Conservation (phyloP, 2,113 vertebrate species). For the Coturnix japonica region DNA sequence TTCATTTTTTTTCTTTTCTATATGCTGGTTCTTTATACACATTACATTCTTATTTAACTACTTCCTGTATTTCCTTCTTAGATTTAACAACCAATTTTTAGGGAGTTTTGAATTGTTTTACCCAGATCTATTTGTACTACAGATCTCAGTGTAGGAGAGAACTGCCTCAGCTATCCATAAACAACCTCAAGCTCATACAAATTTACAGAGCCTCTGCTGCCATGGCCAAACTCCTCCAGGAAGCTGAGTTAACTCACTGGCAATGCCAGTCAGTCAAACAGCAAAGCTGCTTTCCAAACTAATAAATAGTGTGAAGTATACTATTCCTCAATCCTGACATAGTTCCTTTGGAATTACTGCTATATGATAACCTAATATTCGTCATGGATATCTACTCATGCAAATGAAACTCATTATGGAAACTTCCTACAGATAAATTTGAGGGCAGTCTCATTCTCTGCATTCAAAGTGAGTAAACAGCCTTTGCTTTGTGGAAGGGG, state of each 20-base stretch:
- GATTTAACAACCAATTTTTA: neutral
- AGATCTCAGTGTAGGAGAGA: neutral
- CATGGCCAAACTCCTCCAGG: neutral
- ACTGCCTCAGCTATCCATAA: neutral
- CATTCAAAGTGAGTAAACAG: neutral
- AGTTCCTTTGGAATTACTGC: neutral
- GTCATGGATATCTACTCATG: neutral
- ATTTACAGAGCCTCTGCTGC: neutral
- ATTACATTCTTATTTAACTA: neutral
- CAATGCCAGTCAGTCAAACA: neutral
- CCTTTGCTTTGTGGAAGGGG: neutral
- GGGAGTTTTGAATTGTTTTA: neutral
- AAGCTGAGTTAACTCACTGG: neutral
- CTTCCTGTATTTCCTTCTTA: neutral
- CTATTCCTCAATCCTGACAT: neutral
- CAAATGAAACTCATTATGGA: neutral
- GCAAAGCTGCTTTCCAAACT: neutral
- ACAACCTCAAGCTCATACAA: neutral
- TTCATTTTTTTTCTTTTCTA: neutral
- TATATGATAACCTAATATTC: neutral
- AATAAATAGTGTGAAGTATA: rapidly evolving
- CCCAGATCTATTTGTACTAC: neutral
- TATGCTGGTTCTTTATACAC: neutral
- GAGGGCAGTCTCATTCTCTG: neutral
- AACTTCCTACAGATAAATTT: neutral